Evolutionary conservation across 2,797 vertebrate genomes (phyloP).

Genomic region (Ctenopoma kingsleyae): DNA sequence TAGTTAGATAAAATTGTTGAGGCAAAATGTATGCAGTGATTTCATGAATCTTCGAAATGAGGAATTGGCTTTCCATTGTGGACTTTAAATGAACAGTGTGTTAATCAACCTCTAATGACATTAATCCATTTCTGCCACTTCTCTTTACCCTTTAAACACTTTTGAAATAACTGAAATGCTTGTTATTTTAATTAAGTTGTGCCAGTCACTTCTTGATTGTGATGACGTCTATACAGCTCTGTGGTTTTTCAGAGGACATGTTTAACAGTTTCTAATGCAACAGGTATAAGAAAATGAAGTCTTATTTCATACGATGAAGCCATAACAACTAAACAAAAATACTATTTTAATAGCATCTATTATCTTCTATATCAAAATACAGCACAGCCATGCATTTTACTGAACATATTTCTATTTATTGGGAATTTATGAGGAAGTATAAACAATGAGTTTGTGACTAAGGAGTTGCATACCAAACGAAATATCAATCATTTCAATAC

Average conservation of each 20-base stretch:
- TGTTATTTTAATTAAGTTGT: neutral
- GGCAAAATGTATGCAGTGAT: neutral
- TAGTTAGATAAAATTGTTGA: too few species aligned
- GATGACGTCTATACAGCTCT: constrained; percentile 24
- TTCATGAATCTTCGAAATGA: neutral
- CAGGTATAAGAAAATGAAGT: too few species aligned
- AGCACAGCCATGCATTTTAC: neutral
- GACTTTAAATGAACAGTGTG: neutral
- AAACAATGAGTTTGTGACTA: constrained; percentile 1
- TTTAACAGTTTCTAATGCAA: too few species aligned
- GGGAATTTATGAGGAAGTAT: constrained; percentile 3
- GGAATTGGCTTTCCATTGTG: neutral
- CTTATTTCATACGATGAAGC: too few species aligned
- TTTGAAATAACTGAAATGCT: neutral
- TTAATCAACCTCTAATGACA: neutral
- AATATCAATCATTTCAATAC: constrained; percentile 3
- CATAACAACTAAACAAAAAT: too few species aligned
- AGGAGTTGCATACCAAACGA: neutral
- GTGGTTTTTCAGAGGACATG: constrained; percentile 1
- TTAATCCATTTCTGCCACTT: neutral
- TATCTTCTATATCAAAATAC: too few species aligned
- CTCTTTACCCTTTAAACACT: neutral
- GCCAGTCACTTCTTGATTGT: constrained; percentile 27
- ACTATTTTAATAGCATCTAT: too few species aligned
- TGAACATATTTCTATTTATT: neutral